phyloP scores from a whole-genome alignment of 2,113 vertebrate species.

The Hyperopisus bebe region DNA sequence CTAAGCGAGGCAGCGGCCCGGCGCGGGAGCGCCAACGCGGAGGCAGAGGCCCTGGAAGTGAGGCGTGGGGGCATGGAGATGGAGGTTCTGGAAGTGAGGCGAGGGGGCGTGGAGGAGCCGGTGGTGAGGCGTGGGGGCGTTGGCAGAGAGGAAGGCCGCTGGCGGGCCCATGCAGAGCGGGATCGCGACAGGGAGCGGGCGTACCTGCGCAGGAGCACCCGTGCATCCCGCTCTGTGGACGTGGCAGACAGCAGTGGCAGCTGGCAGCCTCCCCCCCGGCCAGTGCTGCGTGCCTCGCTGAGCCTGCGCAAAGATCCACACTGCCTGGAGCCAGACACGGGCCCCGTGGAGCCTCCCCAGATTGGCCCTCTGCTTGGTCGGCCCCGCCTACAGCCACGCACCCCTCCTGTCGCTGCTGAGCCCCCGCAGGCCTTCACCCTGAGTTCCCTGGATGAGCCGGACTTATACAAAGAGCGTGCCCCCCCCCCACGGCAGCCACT shows the following conservation, averaged over 20 bases:
- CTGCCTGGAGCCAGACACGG: conserved; percentile 49
- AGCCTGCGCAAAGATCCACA: conserved; percentile 64
- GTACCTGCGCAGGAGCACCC: conserved; percentile 67
- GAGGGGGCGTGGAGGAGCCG: conserved; percentile 58
- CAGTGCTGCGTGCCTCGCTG: conserved; percentile 56
- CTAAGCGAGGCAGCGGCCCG: conserved; percentile 66
- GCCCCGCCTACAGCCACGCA: conserved; percentile 48
- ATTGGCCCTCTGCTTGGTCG: conserved; percentile 54
- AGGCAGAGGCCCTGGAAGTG: conserved; percentile 59
- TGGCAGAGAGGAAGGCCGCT: conserved; percentile 56
- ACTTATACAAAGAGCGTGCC: conserved; percentile 66
- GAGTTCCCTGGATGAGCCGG: conserved; percentile 61
- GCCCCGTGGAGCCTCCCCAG: conserved; percentile 62
- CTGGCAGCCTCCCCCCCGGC: conserved; percentile 64
- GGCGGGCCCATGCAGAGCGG: conserved; percentile 59
- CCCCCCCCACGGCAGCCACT: not conserved
- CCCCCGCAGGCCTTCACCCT: conserved; percentile 37
- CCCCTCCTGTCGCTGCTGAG: conserved; percentile 34
- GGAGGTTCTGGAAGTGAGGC: conserved; percentile 59
- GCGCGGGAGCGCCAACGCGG: conserved; percentile 64
- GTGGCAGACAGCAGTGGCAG: conserved; percentile 61
- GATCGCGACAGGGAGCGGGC: conserved; percentile 53
- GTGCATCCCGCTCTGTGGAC: conserved; percentile 67
- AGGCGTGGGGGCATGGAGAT: conserved; percentile 55
- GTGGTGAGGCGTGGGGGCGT: conserved; percentile 49